Percentiles rank a stretch among this genome's conserved stretches.
Evolutionary conservation across 2,797 vertebrate genomes (phyloP).

Genomic region (Paramormyrops hopkinsi): DNA sequence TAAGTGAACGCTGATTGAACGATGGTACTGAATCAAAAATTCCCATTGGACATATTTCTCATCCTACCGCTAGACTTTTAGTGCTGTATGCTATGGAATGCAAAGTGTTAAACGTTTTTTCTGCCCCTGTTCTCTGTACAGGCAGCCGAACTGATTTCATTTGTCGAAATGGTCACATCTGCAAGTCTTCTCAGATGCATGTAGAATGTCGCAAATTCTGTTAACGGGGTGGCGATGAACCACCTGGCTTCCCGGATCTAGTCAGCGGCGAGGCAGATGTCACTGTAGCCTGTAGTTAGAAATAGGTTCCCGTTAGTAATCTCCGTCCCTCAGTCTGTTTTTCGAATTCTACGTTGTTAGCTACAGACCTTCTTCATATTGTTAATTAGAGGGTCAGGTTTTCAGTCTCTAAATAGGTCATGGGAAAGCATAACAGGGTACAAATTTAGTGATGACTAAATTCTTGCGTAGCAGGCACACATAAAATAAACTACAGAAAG

Average conservation of each 20-base stretch:
- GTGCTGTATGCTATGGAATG: neutral
- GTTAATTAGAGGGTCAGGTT: neutral
- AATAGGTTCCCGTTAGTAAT: neutral
- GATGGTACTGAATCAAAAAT: neutral
- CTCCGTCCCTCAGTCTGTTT: neutral
- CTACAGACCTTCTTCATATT: neutral
- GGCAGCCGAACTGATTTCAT: neutral
- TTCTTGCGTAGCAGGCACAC: neutral
- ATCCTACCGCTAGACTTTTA: neutral
- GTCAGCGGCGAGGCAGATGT: neutral
- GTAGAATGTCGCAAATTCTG: constrained; percentile 16
- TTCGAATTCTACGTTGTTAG: neutral
- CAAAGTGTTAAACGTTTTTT: neutral
- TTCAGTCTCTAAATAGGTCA: constrained; percentile 6
- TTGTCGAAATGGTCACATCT: neutral
- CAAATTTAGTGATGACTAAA: neutral
- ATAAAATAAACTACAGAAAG: neutral
- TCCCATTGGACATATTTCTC: neutral
- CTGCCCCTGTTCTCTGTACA: neutral
- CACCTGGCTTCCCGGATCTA: neutral
- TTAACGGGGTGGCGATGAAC: neutral
- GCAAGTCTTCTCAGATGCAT: neutral
- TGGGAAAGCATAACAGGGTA: neutral
- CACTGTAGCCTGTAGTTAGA: neutral
- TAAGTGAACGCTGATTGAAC: neutral